phyloP scores from a whole-genome alignment of 1,140 invertebrate species.

The Zaprionus lachaisei region DNA sequence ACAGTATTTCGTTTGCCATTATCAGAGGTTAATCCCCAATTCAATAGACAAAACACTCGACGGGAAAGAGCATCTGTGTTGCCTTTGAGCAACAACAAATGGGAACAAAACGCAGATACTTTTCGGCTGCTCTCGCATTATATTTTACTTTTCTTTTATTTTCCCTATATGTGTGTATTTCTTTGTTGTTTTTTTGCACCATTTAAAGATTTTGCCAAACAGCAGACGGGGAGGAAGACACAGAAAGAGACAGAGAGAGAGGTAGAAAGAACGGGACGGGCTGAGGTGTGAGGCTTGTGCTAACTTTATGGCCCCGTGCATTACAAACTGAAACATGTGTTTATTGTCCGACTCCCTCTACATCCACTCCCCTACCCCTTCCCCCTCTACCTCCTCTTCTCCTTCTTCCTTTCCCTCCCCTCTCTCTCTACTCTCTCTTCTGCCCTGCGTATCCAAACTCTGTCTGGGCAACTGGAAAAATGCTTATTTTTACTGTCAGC shows the following conservation, averaged over 20 bases:
- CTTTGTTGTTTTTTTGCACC: constrained; percentile 26
- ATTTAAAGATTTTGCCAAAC: constrained; percentile 27
- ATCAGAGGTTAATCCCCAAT: constrained; percentile 62
- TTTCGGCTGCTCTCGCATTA: constrained; percentile 64
- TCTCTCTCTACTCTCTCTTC: constrained; percentile 9
- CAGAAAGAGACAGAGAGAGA: constrained; percentile 6
- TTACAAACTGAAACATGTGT: constrained; percentile 81
- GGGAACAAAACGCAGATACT: constrained; percentile 52
- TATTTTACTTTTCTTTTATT: constrained; percentile 33
- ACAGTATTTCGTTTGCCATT: constrained; percentile 41
- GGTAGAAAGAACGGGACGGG: not conserved
- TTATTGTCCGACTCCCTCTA: constrained; percentile 66
- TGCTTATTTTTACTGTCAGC: constrained; percentile 70
- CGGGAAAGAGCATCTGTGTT: constrained; percentile 66
- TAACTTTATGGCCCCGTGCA: constrained; percentile 73
- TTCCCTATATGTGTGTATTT: not conserved
- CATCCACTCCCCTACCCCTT: not conserved
- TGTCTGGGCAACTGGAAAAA: constrained; percentile 49
- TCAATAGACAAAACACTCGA: constrained; percentile 39
- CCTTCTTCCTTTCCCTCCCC: constrained; percentile 1
- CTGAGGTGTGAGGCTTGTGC: constrained; percentile 17
- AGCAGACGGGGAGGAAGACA: not conserved
- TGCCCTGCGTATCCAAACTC: not conserved
- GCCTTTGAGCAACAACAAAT: constrained; percentile 35
- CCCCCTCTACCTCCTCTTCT: not conserved